These are phyloP conservation scores for Trachelus iudaicus DNA, from an alignment of 2,888 invertebrate species.

Conservation along the genomic window DNA sequence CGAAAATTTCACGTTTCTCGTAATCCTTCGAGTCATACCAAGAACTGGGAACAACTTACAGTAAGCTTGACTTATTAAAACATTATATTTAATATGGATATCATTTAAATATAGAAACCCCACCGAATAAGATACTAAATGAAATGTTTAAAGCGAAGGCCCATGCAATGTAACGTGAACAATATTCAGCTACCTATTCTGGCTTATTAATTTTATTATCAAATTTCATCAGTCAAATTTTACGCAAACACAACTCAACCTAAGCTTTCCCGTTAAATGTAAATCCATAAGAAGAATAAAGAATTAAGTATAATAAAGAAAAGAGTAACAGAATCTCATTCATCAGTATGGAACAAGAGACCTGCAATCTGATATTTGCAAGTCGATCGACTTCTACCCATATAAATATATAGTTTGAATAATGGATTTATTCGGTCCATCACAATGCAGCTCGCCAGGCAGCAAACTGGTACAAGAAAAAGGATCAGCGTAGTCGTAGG, in stretches of 20 bases:
- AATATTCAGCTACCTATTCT: neutral
- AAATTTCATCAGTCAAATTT: too few relatives aligned
- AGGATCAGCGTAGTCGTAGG: slow-evolving; percentile 15
- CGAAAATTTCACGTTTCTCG: neutral
- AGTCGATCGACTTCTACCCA: neutral
- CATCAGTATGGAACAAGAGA: neutral
- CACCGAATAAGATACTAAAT: neutral
- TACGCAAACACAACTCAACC: too few relatives aligned
- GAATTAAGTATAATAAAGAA: neutral
- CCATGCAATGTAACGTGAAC: neutral
- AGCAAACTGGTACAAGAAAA: slow-evolving; percentile 9
- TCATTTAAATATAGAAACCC: neutral
- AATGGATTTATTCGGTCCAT: neutral
- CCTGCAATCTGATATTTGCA: neutral
- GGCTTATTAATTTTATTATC: too few relatives aligned
- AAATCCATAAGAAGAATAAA: neutral
- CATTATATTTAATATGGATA: neutral
- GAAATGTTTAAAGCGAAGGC: neutral
- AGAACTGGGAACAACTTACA: neutral
- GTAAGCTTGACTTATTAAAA: neutral
- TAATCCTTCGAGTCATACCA: neutral
- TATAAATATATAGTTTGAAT: neutral
- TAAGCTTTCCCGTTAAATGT: neutral
- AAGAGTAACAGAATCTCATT: neutral
- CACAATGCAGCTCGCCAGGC: neutral